Evolutionary conservation across 2,888 invertebrate genomes (phyloP), one percentile per base, ranked within the genome.

Genomic region (Drosophila recens): DNA sequence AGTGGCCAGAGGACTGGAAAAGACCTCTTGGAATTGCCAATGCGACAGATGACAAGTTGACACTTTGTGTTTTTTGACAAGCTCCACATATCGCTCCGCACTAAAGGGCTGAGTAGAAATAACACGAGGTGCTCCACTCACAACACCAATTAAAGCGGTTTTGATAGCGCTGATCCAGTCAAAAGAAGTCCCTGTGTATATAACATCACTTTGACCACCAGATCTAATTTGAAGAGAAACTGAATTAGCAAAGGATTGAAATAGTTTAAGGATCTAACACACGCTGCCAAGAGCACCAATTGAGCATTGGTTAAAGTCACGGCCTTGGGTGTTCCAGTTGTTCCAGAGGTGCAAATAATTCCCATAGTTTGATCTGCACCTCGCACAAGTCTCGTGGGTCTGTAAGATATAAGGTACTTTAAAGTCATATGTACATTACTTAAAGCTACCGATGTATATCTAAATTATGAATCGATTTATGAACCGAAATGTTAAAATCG

Each of bases 321-420:
- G 4, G 82, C 80, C 48, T 90, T 90, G 15, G 87, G 82, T 5
- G 79, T 15, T 5, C 90, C 90, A 0, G 82, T 80, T 23, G 89
- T 85, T 17, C 90, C 90, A 4, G 88, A 86, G 8, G 88, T 83
- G 43, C 88, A 86, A 3, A 89, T 36, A 54, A 90, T 85, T 2
- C 65, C 79, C 40, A 79, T 72, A 11, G 72, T 72, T 20, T 83
- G 80, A 45, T 75, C 63, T 0, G 51, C 68, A n/a, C 80, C 80
- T 0, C n/a, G 10, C 8, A 61, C 49, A 0, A 82, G 49, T 6
- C 53, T 34, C 0, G 6, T 30, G 2, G 82, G 71, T 15, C 82
- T 81, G 4, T 0, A 45, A 53, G 34, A 13, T 1, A 20, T 10
- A 27, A 27, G 27, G 20, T 20, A 20, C 20, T 20, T 20, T 20